phyloP scores from a whole-genome alignment of 2,113 vertebrate species.

The Cynopterus brachyotis region DNA sequence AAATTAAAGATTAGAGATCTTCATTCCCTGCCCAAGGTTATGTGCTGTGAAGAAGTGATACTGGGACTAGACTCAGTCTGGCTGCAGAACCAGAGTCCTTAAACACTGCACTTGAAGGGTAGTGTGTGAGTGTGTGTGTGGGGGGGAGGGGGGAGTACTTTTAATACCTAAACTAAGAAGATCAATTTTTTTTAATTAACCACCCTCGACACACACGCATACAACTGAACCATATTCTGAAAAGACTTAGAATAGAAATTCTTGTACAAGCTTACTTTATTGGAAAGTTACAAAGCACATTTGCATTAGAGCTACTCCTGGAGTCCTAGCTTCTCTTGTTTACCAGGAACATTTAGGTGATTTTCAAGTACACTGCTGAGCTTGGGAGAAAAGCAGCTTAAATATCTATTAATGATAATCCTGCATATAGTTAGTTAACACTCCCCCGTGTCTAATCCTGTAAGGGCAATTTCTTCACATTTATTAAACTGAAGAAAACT shows the following conservation, averaged over 20 bases:
- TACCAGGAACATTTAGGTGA: constrained; percentile 9
- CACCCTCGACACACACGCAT: not conserved
- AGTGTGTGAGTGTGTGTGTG: not conserved
- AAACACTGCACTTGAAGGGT: not conserved
- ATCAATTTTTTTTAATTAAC: not conserved
- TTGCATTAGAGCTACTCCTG: constrained; percentile 16
- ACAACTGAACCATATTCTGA: not conserved
- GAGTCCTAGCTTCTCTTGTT: constrained; percentile 51
- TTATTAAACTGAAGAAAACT: not conserved
- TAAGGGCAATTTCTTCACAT: not conserved
- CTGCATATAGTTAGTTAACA: not conserved
- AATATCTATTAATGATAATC: constrained; percentile 13
- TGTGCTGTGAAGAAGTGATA: not conserved
- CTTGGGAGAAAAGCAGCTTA: constrained; percentile 1
- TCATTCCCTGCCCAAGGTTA: not conserved
- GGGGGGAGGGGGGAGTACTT: not conserved
- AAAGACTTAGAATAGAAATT: not conserved
- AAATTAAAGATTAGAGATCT: not conserved
- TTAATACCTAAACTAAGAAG: not conserved
- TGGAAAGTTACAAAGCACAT: not conserved
- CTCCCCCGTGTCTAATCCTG: not conserved
- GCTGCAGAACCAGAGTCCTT: not conserved
- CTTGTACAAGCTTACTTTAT: not conserved
- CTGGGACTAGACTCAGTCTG: not conserved
- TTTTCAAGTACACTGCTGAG: constrained; percentile 8